phyloP scores from a whole-genome alignment of 2,797 vertebrate species.

The Heliangelus exortis region DNA sequence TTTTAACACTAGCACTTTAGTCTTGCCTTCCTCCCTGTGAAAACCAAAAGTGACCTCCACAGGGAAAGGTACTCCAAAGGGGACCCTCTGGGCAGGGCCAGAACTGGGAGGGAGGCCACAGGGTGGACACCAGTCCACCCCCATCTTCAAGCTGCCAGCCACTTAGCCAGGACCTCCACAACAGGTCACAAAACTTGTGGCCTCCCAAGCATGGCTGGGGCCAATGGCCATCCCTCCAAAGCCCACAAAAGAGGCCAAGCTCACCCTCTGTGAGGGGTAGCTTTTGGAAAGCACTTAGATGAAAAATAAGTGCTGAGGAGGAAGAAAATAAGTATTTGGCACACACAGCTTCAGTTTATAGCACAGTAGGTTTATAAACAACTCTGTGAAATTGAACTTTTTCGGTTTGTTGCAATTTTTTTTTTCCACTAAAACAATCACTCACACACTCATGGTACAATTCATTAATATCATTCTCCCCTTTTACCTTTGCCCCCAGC shows the following conservation, averaged over 20 bases:
- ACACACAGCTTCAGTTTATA: background rate
- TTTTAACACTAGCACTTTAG: background rate
- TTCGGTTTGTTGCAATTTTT: background rate
- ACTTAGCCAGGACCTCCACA: background rate
- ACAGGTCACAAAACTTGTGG: accelerated
- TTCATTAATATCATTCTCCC: background rate
- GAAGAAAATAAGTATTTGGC: background rate
- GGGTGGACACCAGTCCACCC: background rate
- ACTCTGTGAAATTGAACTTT: conserved; percentile 1
- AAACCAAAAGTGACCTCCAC: background rate
- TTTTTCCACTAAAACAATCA: background rate
- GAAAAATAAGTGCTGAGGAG: background rate
- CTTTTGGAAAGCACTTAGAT: background rate
- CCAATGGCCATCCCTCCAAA: accelerated
- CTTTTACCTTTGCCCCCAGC: background rate
- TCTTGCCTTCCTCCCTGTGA: background rate
- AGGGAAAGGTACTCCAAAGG: background rate
- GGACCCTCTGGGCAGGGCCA: background rate
- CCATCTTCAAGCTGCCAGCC: background rate
- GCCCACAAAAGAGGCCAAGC: accelerated
- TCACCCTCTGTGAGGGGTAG: background rate
- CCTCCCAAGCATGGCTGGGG: accelerated
- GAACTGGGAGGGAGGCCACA: background rate
- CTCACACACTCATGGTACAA: background rate
- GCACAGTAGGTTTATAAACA: conserved; percentile 1